phyloP scores from a whole-genome alignment of 2,797 vertebrate genomes.

The Podargus strigoides region DNA sequence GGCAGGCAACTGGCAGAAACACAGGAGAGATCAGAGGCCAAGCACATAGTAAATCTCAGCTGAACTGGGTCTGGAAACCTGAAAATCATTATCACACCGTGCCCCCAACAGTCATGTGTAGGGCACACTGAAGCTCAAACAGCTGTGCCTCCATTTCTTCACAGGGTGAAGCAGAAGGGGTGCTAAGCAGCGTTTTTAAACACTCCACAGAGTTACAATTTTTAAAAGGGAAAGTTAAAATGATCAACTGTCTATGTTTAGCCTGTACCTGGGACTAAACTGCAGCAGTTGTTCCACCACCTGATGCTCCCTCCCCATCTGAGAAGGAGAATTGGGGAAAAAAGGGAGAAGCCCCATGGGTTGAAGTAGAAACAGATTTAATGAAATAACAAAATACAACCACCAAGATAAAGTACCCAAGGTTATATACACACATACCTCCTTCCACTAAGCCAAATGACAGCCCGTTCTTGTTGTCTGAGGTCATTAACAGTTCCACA shows the following conservation, averaged over 20 bases:
- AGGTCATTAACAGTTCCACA: slow-evolving; percentile 86
- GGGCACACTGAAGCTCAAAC: not conserved
- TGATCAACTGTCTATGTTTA: no score
- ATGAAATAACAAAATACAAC: no score
- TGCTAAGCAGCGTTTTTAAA: not conserved
- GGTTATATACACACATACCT: no score
- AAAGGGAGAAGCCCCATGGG: no score
- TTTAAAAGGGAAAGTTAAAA: not conserved
- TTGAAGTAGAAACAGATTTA: no score
- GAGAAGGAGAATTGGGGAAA: no score
- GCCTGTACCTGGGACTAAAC: no score
- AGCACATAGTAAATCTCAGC: not conserved
- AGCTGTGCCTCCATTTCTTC: not conserved
- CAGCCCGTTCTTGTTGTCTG: slow-evolving; percentile 79
- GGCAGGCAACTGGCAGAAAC: not conserved
- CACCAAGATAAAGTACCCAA: no score
- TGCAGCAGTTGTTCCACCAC: no score
- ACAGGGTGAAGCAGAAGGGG: not conserved
- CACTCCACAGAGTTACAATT: not conserved
- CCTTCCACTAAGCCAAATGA: slow-evolving; percentile 78
- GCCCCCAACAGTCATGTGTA: not conserved
- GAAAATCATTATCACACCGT: not conserved
- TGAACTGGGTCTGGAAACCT: not conserved
- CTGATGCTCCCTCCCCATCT: no score
- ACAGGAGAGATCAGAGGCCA: not conserved